Evolutionary conservation across 2,113 vertebrate genomes (phyloP), one percentile per base, ranked within the genome.

Genomic region (Archocentrus centrarchus): DNA sequence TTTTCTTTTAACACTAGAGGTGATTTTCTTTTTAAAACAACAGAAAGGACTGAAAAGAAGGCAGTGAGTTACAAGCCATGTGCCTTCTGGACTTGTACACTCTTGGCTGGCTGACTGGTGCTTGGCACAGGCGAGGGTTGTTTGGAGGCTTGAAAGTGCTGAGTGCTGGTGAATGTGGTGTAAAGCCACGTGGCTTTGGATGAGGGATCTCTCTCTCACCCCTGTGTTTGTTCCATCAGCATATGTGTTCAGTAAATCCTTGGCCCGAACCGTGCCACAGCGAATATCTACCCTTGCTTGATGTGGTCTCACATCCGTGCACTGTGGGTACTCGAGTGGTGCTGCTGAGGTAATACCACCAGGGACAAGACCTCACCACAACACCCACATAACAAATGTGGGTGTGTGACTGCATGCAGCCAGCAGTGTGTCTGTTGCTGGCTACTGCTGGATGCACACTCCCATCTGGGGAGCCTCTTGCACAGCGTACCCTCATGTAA

Each of bases 221-320:
- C 77, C 70, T 37, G 86, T 88, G 83, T 92, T 93, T 87, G 84
- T 93, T 94, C 93, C 91, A 85, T 90, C 80, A 62, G 91, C 93
- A 91, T 93, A 88, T 94, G 94, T 89, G 81, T 93, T 92, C 91
- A 89, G 91, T 91, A 92, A 92, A 92, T 83, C 89, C 73, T 77
- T 86, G 89, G 91, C 90, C 82, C 55, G 39, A 27, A 13, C 73
- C 5, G 58, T 53, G 79, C 63, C 86, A 68, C 85, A 66, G 83
- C n/a, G 41, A 86, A 79, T 85, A 73, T 80, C 88, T 47, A 76
- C 66, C 44, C 30, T 3, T 0, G 58, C 86, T 94, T 94, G 85
- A 94, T 94, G 95, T 93, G 94, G 93, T 93, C 89, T 80, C 62
- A 64, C 86, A 73, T 81, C 75, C 87, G 75, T 82, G 77, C 68